phyloP scores from a whole-genome alignment of 2,888 invertebrate species.

The Pycnomerus fuliginosus region DNA sequence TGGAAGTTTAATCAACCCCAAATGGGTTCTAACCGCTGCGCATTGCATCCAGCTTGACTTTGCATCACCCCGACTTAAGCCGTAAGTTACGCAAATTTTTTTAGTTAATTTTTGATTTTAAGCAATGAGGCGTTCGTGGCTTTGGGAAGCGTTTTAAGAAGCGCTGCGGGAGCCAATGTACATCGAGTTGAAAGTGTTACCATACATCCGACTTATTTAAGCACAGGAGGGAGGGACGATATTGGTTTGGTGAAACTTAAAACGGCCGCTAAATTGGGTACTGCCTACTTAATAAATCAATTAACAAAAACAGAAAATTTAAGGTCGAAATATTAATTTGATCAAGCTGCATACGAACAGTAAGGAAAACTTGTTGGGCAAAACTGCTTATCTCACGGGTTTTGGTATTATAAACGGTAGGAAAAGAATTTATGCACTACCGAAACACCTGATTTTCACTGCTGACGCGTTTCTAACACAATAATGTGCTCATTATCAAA shows the following conservation, averaged over 20 bases:
- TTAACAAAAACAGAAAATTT: slow-evolving; percentile 18
- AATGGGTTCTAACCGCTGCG: slow-evolving; percentile 49
- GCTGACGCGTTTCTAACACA: no score
- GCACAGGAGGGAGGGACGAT: slow-evolving; percentile 39
- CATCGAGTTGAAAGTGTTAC: slow-evolving; percentile 35
- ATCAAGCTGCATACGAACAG: slow-evolving; percentile 43
- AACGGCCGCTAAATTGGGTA: slow-evolving; percentile 38
- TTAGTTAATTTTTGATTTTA: slow-evolving; percentile 18
- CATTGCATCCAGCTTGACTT: slow-evolving; percentile 49
- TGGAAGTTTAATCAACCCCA: slow-evolving; percentile 49
- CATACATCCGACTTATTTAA: slow-evolving; percentile 46
- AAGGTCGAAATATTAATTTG: slow-evolving; percentile 41
- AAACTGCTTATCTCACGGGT: slow-evolving; percentile 47
- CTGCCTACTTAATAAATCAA: neutral
- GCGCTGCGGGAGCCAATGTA: slow-evolving; percentile 42
- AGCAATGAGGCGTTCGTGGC: slow-evolving; percentile 42
- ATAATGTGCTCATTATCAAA: no score
- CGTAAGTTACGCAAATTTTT: slow-evolving; percentile 35
- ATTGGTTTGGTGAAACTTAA: slow-evolving; percentile 45
- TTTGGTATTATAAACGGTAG: slow-evolving; percentile 50
- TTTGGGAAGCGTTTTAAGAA: slow-evolving; percentile 45
- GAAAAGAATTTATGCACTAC: no score
- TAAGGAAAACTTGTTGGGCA: slow-evolving; percentile 43
- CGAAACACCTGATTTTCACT: no score
- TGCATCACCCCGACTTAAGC: slow-evolving; percentile 36